Evolutionary conservation across 2,797 vertebrate species (phyloP), one percentile per base, ranked within the genome.

Genomic region (Tokudaia tokunoshimensis): DNA sequence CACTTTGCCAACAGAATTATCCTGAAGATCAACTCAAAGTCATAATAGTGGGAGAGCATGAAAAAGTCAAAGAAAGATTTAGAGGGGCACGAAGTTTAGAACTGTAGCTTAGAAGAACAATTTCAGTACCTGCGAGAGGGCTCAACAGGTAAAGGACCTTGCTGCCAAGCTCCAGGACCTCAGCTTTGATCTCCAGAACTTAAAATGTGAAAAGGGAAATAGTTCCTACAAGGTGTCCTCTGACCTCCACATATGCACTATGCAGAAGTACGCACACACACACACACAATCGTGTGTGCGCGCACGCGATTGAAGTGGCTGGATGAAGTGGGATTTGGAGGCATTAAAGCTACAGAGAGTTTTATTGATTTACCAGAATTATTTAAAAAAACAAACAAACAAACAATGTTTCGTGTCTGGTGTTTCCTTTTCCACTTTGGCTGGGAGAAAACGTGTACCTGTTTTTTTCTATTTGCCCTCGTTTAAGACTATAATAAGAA

Each of bases 51-150:
- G 37, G 55, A 80, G 92, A 95, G 50, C 24, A n/a, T 83, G 31
- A 81, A 79, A 59, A 85, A 15, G 15, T 14, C 34, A 81, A 37
- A 12, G 34, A 61, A 92, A 72, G 11, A 72, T 20, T 61, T 63
- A 50, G 44, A 95, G 94, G 95, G 79, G 34, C 59, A 31, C 90
- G 34, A 84, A 70, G 74, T 80, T 81, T 81, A 52, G 34, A 67
- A 61, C 74, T 70, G 15, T 92, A 19, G 0, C n/a, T 92, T 63
- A 55, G 15, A 95, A 82, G 63, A 96, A 61, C 74, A 41, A 11
- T 65, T 91, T 19, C 14, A 70, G 14, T 67, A 3, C 52, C 79
- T n/a, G 34, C 7, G 52, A 83, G 81, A 44, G 44, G 37, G 37
- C 26, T 83, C 4, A 6, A 26, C 59, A 63, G 15, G 37, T 11